Base-by-base conservation (phyloP, 2,797 vertebrate genomes). In the Prunella strophiata region DNA sequence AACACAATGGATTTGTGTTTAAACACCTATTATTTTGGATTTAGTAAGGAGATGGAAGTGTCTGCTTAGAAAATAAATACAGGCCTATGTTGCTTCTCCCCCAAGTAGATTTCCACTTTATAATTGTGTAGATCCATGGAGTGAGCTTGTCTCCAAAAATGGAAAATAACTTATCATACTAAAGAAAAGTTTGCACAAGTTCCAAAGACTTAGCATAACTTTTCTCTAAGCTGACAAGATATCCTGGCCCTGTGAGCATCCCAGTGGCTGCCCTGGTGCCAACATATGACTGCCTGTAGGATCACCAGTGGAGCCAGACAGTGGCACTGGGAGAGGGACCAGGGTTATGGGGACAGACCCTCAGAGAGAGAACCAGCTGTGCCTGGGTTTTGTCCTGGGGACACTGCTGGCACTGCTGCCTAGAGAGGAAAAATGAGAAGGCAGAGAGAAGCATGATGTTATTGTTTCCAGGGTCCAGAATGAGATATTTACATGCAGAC, bases 341-440 rank as follows among this genome's bases (percentile, higher is more conserved):
- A 1, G 0, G 0, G 7, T 5, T 30, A 29, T 3, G 34, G 58
- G 59, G 81, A 63, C 51, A 88, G 61, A 20, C 1, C 0, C 43
- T 59, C n/a, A 52, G 85, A 57, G 19, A 80, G 65, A 42, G 52
- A 65, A 36, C 67, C 27, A n/a, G 26, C 40, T 43, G 6, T 19
- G 62, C n/a, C 29, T n/a, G 25, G 50, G 42, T 18, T 94, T 86
- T 72, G 40, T 29, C 3, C 4, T 23, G 40, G 30, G 32, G 75
- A 10, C 1, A 1, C 27, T 85, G 15, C 38, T 88, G 67, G n/a
- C 52, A 52, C 48, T 0, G 10, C 22, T 85, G 29, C 42, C 65
- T 77, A 48, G 54, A 54, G 34, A 67, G 58, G 18, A 63, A 78
- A 51, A 43, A 29, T 8, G 29, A 73, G 25, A 63, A 78, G 5